These are phyloP conservation scores for Serrognathus titanus DNA, from an alignment of 2,888 invertebrate genomes.

Conservation along the genomic window DNA sequence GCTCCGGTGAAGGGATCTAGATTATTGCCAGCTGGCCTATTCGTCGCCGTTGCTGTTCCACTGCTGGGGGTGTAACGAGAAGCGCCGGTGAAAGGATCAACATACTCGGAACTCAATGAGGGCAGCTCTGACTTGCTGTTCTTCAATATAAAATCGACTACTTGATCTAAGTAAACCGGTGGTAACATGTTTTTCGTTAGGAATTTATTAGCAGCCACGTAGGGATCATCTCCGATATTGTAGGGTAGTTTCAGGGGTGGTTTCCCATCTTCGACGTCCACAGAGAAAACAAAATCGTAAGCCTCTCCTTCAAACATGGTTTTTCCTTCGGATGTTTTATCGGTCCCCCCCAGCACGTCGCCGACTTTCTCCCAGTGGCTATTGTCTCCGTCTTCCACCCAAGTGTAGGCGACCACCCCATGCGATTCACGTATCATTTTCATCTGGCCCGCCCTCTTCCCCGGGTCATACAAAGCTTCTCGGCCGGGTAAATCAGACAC, in stretches of 20 bases:
- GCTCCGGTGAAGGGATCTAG: slow-evolving; percentile 61
- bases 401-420: slow-evolving; percentile 75
- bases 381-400: slow-evolving; percentile 61
- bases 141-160: slow-evolving; percentile 87
- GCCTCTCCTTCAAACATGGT: slow-evolving; percentile 82
- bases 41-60: slow-evolving; percentile 27
- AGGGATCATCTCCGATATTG: slow-evolving; percentile 88
- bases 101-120: slow-evolving; percentile 47
- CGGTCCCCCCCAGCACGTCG: slow-evolving; percentile 78
- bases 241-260: slow-evolving; percentile 89
- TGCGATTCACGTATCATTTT: slow-evolving; percentile 75
- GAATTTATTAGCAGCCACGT: slow-evolving; percentile 86
- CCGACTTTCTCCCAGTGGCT: slow-evolving; percentile 79
- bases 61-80: slow-evolving; percentile 60
- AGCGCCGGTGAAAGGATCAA: slow-evolving; percentile 69
- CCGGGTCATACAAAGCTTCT: slow-evolving; percentile 72
- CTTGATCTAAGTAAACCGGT: slow-evolving; percentile 81
- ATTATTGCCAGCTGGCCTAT: slow-evolving; percentile 38
- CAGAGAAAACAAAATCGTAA: slow-evolving; percentile 93
- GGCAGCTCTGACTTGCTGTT: slow-evolving; percentile 59
- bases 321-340: slow-evolving; percentile 66
- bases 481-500: slow-evolving; percentile 81
- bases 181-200: slow-evolving; percentile 81
- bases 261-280: slow-evolving; percentile 90
- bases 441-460: slow-evolving; percentile 78